Base-by-base conservation (phyloP, 2,888 invertebrate genomes). In the Brenthis ino region DNA sequence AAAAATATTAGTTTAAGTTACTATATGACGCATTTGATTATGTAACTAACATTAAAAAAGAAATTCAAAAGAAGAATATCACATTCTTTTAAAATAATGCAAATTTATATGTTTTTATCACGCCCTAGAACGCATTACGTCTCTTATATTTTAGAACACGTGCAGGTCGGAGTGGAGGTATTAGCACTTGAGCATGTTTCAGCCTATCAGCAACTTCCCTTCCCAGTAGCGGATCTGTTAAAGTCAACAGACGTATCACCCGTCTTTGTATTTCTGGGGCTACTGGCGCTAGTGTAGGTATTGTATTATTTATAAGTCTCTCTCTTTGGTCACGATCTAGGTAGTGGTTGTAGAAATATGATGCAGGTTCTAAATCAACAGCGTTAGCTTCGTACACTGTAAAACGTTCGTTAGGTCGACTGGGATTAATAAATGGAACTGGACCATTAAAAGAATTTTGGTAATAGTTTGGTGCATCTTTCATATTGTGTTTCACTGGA, bases 401-500 rank as follows among this genome's bases (percentile, higher is more conserved):
- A 0, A 82, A 53, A 63, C 75, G 76, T 14, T 81, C 77, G 8
- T 79, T 79, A 0, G 87, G 86, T 6, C 73, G 74, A 54, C 72
- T 79, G 20, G 81, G 80, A 11, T 94, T 91, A 1, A 94, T 93
- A 76, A 94, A 94, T 37, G 94, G 94, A 71, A 94, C 93, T 0
- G 98, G 98, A 0, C 98, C 99, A 75, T 94, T 93, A 86, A 98
- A 99, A 67, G 98, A 97, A 91, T 99, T 99, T 0, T 99, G 99
- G 88, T 94, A 98, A 85, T 99, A 99, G 85, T 98, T 98, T 0
- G 99, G 98, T 0, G 96, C 96, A 50, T 96, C 96, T 33, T 94
- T 95, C 91, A 97, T 97, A 83, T 98, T 98, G 75, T 96, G 94
- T 37, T 91, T 88, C 6, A 95, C 91, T 51, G 95, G 94, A 91